Evolutionary conservation across 2,888 invertebrate species (phyloP).

Genomic region (Pecten maximus): DNA sequence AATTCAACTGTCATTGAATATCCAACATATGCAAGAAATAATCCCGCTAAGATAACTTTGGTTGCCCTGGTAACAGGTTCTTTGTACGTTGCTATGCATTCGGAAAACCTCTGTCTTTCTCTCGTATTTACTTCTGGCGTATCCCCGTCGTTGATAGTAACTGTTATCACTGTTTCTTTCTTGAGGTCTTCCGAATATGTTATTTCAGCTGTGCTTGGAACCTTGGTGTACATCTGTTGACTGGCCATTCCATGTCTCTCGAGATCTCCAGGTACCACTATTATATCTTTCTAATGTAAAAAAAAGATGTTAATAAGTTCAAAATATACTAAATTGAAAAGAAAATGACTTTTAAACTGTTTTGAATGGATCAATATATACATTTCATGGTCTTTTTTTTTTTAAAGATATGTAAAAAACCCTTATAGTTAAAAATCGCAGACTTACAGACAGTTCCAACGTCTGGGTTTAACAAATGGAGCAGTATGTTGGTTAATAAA

Average conservation of each 20-base stretch:
- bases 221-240: background rate
- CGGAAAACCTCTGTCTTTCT: background rate
- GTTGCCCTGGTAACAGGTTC: background rate
- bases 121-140: background rate
- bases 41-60: background rate
- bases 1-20: conserved; percentile 59
- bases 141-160: background rate
- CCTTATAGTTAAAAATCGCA: too few relatives aligned
- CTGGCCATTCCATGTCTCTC: background rate
- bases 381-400: too few relatives aligned
- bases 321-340: too few relatives aligned
- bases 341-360: too few relatives aligned
- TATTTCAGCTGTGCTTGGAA: background rate
- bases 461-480: too few relatives aligned
- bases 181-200: background rate
- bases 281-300: background rate
- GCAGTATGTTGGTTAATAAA: too few relatives aligned
- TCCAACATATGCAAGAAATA: conserved; percentile 54
- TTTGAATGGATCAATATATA: too few relatives aligned
- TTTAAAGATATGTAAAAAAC: too few relatives aligned
- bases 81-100: background rate
- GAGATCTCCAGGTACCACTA: background rate
- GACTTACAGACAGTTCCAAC: too few relatives aligned
- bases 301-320: too few relatives aligned
- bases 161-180: background rate